A percentile compares a stretch with the other conserved stretches of the same genome.
These are phyloP conservation scores for Daptonema setosum DNA, from an alignment of 2,888 invertebrate genomes.

Conservation along the genomic window DNA sequence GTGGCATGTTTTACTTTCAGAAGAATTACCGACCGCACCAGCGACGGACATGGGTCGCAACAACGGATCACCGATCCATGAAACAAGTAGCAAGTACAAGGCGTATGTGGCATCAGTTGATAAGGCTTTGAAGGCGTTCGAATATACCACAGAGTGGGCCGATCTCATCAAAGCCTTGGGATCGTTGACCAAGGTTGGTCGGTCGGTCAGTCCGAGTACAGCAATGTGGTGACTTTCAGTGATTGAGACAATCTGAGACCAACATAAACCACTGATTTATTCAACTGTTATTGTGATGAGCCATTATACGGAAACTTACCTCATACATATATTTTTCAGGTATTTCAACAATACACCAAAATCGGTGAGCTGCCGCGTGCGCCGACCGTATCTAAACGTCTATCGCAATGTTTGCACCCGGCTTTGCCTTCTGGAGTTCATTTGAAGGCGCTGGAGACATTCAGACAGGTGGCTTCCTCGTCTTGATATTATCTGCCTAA, in stretches of 20 bases:
- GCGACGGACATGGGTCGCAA: too few species aligned
- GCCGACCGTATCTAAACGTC: constrained; percentile 63
- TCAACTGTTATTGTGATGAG: too few species aligned
- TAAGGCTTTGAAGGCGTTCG: constrained; percentile 67
- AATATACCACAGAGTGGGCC: constrained; percentile 82
- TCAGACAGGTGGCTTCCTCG: too few species aligned
- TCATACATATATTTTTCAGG: too few species aligned
- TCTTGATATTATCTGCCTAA: too few species aligned
- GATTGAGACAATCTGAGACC: too few species aligned
- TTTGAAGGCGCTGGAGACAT: constrained; percentile 60
- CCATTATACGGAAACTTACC: too few species aligned
- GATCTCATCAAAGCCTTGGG: constrained; percentile 70
- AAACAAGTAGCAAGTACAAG: constrained; percentile 13
- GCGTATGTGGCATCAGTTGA: constrained; percentile 52
- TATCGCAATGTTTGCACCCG: constrained; percentile 81
- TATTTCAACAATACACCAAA: constrained; percentile 52
- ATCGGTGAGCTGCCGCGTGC: constrained; percentile 63
- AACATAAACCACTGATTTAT: too few species aligned
- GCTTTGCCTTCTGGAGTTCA: constrained; percentile 73
- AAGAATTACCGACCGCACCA: too few species aligned
- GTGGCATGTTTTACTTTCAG: too few species aligned
- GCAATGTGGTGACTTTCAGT: neutral
- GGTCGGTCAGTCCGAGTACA: neutral
- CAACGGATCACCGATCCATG: neutral
- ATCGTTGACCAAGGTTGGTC: constrained; percentile 59